Base-by-base conservation (phyloP, 2,797 vertebrate genomes). In the Hippopotamyrus pictus region DNA sequence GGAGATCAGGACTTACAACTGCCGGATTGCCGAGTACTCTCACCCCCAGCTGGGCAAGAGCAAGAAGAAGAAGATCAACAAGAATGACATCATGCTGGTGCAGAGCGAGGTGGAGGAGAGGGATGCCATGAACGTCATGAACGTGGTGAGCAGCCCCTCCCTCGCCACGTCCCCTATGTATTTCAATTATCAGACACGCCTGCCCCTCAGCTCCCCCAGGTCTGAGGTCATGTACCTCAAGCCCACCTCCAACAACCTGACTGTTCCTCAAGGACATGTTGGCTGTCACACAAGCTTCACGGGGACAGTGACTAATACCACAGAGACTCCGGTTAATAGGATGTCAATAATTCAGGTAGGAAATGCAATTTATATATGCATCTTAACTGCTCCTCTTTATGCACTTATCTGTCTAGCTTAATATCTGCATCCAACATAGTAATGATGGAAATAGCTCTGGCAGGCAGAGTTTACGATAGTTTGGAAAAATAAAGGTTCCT, bases 321-420 rank as follows among this genome's bases (percentile, higher is more conserved):
- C 97, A 89, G 99, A 99, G 96, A 97, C 97, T 94, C 97, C 98
- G 90, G 97, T 97, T 95, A 98, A 98, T 96, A 97, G 99, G 97
- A 99, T 99, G 98, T 99, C 99, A 95, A 98, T 99, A 96, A 99
- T 99, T 96, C 99, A 99, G 99, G 99, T 99, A 99, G 96, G 97
- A 96, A 93, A 93, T 94, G 90, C 90, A 87, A 88, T 90, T 90
- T 91, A 86, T 93, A 93, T 94, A 92, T 93, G 92, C 93, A 50
- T 87, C 22, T 12, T 87, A 65, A 89, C 62, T 69, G 65, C 65
- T 83, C 84, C 48, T 89, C 89, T 50, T 54, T 89, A 84, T 73
- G 84, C 62, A 76, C 89, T 46, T 65, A 57, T 83, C 65, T 65
- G 79, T 69, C 22, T 69, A 69, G 37, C 57, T 48, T 33, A 65